phyloP scores from a whole-genome alignment of 2,888 invertebrate species.

The Ischnus inquisitorius region DNA sequence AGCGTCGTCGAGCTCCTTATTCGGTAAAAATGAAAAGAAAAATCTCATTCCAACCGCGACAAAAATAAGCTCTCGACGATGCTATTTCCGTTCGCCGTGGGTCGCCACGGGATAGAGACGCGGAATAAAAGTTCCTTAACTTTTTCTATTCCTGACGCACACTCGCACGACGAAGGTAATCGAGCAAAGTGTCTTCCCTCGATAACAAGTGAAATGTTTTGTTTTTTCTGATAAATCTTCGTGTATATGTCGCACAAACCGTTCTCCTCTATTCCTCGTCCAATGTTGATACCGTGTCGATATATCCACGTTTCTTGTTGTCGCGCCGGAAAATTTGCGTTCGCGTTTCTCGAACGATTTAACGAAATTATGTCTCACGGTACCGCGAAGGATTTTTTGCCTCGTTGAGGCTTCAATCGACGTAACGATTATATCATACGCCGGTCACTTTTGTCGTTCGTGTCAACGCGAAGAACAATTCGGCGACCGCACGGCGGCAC shows the following conservation, averaged over 20 bases:
- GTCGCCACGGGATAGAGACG: not conserved
- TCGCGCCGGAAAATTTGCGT: not conserved
- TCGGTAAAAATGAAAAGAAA: conserved; percentile 1
- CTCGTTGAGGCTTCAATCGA: not conserved
- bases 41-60: not conserved
- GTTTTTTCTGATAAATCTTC: not conserved
- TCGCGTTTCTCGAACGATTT: not conserved
- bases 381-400: not conserved
- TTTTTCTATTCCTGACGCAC: not conserved
- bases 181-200: not conserved
- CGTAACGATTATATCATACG: not conserved
- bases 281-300: not conserved
- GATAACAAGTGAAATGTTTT: not conserved
- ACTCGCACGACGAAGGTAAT: not conserved
- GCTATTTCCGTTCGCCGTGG: not conserved
- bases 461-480: not conserved
- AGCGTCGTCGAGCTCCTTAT: not conserved
- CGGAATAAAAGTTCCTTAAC: conserved; percentile 17
- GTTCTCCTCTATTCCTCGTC: not conserved
- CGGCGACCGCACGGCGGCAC: not conserved
- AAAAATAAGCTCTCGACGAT: conserved; percentile 12
- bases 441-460: not conserved
- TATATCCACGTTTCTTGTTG: conserved; percentile 1
- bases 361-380: not conserved
- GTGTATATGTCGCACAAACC: not conserved